A percentile compares a stretch with the other conserved stretches of the same genome.
These are phyloP conservation scores for Lepidocyrtinus sp. DNA, from an alignment of 2,888 invertebrate genomes.

Conservation along the genomic window DNA sequence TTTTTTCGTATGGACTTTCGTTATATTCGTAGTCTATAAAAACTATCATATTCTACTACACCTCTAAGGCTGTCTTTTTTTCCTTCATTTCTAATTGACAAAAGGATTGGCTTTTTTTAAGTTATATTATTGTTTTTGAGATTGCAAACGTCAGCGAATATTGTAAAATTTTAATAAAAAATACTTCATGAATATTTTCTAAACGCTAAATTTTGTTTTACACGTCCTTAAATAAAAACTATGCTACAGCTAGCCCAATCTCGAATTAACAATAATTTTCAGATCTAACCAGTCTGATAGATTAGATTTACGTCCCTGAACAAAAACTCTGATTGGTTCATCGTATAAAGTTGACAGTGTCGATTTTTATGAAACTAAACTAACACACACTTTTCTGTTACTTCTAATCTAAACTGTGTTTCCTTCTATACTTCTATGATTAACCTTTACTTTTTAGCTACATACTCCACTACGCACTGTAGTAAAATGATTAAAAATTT, in stretches of 20 bases:
- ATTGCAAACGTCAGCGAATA: neutral
- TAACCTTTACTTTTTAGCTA: too few relatives aligned
- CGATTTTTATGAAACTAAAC: too few relatives aligned
- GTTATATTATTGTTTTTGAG: neutral
- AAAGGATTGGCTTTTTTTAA: constrained; percentile 4
- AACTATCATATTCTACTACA: neutral
- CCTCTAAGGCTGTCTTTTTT: neutral
- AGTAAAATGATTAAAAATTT: neutral
- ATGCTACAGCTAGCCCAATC: neutral
- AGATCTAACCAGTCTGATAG: constrained; percentile 19
- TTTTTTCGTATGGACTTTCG: neutral
- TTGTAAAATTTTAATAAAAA: neutral
- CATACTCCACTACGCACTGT: too few relatives aligned
- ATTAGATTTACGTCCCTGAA: constrained; percentile 21
- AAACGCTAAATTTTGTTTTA: neutral
- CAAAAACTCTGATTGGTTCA: constrained; percentile 1
- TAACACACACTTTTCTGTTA: too few relatives aligned
- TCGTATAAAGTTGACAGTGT: too few relatives aligned
- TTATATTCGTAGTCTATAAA: too few relatives aligned
- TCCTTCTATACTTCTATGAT: too few relatives aligned
- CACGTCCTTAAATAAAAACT: neutral
- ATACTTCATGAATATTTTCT: too few relatives aligned
- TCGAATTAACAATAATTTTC: neutral
- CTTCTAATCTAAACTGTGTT: too few relatives aligned
- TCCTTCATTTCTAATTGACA: neutral